Base-by-base conservation (phyloP, 2,797 vertebrate genomes). In the Lagodon rhomboides region DNA sequence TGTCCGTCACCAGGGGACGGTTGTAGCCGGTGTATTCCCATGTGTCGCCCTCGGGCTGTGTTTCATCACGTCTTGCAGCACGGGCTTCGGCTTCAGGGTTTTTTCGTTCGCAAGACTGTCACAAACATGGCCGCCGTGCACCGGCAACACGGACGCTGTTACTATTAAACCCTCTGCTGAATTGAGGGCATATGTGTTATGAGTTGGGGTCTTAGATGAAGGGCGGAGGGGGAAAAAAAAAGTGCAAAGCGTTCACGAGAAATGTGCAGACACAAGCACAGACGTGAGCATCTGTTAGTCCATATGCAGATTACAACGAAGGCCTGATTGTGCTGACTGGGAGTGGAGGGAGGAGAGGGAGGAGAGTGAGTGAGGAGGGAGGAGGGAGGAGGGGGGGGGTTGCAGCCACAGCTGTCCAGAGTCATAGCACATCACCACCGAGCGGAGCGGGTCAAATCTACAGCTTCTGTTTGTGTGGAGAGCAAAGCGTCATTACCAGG, bases 241-340 rank as follows among this genome's bases (percentile, higher is more conserved):
- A 23, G 54, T 18, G 18, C 71, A 82, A 68, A 56, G 38, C 71
- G 51, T 82, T 71, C 51, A 5, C 38, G 64, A 59, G 65, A 85
- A 90, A 84, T 84, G 68, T 88, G 81, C 83, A 86, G 87, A 86
- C 87, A 79, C 82, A 86, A 79, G 81, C 86, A 58, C 64, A 86
- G 87, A 87, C 53, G 0, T 5, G 67, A 87, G 80, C 90, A 91
- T 91, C 91, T 92, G 91, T 89, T 82, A 54, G 87, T 82, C 82
- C 91, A 87, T 91, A 88, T 91, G 90, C 82, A 92, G 89, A 93
- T 90, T 88, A 89, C 77, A 90, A 56, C 22, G 16, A 78, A 79
- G 76, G 78, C 77, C 79, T 61, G 68, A 85, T 86, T 84, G 84
- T 91, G 89, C 87, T 91, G 89, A 93, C 86, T 87, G 76, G 67